phyloP scores from a whole-genome alignment of 1,140 invertebrate species.

The Thaumetopoea pityocampa region DNA sequence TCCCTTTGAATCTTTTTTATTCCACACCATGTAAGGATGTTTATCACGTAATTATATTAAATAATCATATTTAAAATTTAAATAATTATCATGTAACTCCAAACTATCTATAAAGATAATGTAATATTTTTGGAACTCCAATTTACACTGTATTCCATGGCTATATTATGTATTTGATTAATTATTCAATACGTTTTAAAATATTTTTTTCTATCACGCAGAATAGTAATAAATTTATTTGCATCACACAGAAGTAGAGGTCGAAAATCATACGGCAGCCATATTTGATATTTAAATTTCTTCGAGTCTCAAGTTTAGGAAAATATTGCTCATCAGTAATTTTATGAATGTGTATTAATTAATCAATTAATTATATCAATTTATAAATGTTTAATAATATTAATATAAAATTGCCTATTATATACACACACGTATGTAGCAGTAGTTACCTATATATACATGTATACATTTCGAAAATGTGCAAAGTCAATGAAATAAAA shows the following conservation, averaged over 20 bases:
- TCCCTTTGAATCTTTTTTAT: background rate
- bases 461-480: slow-evolving; percentile 49
- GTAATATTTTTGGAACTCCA: slow-evolving; percentile 24
- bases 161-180: too few relatives aligned
- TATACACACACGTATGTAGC: slow-evolving; percentile 36
- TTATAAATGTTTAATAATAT: slow-evolving; percentile 31
- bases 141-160: slow-evolving; percentile 19
- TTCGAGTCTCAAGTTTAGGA: slow-evolving; percentile 5
- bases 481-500: slow-evolving; percentile 53
- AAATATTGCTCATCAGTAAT: slow-evolving; percentile 13
- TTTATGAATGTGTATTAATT: slow-evolving; percentile 12
- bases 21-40: background rate
- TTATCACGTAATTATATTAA: slow-evolving; percentile 4
- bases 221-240: slow-evolving; percentile 4
- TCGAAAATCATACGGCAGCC: background rate
- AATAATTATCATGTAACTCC: slow-evolving; percentile 5
- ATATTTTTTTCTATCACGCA: slow-evolving; percentile 4
- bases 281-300: slow-evolving; percentile 7
- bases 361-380: slow-evolving; percentile 10
- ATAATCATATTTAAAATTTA: slow-evolving; percentile 13
- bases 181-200: background rate
- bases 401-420: slow-evolving; percentile 28
- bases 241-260: background rate
- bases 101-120: slow-evolving; percentile 15
- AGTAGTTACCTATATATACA: too few relatives aligned